Evolutionary conservation across 2,888 invertebrate genomes (phyloP).

Genomic region (Pristionchus exspectatus): DNA sequence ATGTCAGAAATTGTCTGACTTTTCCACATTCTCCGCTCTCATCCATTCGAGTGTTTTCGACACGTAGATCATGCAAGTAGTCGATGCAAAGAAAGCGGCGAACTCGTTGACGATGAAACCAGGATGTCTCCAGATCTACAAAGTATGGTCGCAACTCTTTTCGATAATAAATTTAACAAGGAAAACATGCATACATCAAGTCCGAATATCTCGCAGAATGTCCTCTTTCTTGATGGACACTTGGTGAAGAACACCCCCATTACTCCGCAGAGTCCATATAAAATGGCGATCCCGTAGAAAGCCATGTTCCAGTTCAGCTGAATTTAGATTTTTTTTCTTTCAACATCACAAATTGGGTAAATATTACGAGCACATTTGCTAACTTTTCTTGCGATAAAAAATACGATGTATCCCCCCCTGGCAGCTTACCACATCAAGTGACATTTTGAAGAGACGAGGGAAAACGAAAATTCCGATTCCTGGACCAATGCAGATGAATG

Average conservation of each 20-base stretch:
- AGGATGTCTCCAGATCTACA: slow-evolving; percentile 62
- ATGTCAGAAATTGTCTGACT: slow-evolving; percentile 51
- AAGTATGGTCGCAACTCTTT: too few relatives aligned
- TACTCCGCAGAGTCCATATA: slow-evolving; percentile 61
- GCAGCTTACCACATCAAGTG: slow-evolving; percentile 60
- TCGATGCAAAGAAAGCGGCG: slow-evolving; percentile 65
- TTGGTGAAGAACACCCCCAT: slow-evolving; percentile 63
- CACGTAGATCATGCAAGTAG: slow-evolving; percentile 63
- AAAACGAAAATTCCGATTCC: slow-evolving; percentile 66
- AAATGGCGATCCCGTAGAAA: slow-evolving; percentile 59
- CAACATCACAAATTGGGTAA: too few relatives aligned
- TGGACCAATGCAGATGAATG: slow-evolving; percentile 67
- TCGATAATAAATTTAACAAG: not conserved
- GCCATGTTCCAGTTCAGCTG: slow-evolving; percentile 61
- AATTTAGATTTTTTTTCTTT: not conserved
- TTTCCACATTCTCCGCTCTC: slow-evolving; percentile 60
- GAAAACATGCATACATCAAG: slow-evolving; percentile 52
- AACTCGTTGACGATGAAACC: slow-evolving; percentile 64
- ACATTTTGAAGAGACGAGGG: slow-evolving; percentile 61
- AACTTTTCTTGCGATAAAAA: too few relatives aligned
- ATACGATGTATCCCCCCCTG: not conserved
- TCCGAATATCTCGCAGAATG: slow-evolving; percentile 56
- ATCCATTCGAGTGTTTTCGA: slow-evolving; percentile 65
- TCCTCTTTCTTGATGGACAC: slow-evolving; percentile 59
- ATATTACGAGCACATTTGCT: too few relatives aligned